Evolutionary conservation across 1,140 invertebrate genomes (phyloP).

Genomic region (Batillaria attramentaria): DNA sequence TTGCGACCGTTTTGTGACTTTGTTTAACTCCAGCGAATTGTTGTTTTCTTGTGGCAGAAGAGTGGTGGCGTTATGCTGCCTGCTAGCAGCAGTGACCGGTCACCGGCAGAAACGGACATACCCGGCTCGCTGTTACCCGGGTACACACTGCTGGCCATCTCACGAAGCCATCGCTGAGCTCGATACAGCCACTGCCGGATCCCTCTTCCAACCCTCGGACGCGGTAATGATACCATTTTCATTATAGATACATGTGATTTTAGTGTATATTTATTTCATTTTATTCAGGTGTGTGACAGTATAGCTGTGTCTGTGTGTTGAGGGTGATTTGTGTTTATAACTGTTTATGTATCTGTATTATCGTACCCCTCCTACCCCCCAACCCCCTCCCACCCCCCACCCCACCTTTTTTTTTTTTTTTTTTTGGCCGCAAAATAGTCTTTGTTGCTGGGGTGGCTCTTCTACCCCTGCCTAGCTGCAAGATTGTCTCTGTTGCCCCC

Average conservation of each 20-base stretch:
- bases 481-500: background rate
- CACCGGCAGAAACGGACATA: background rate
- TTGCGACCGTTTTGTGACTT: too few species aligned
- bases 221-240: too few species aligned
- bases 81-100: background rate
- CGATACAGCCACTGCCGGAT: background rate
- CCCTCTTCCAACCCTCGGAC: background rate
- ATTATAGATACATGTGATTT: too few species aligned
- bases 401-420: too few species aligned
- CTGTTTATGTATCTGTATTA: too few species aligned
- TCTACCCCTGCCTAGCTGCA: background rate
- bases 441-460: background rate
- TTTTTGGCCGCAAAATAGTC: background rate
- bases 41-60: background rate
- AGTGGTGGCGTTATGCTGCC: background rate
- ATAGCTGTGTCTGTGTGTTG: too few species aligned
- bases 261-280: background rate
- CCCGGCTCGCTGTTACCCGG: background rate
- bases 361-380: too few species aligned
- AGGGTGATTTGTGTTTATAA: too few species aligned
- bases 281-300: background rate
- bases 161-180: conserved; percentile 1
- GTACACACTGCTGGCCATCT: background rate
- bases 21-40: too few species aligned
- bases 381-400: too few species aligned